A percentile compares a stretch with the other conserved stretches of the same genome.
Evolutionary conservation across 2,888 invertebrate species (phyloP).

Genomic region (Ormyrus rosae): DNA sequence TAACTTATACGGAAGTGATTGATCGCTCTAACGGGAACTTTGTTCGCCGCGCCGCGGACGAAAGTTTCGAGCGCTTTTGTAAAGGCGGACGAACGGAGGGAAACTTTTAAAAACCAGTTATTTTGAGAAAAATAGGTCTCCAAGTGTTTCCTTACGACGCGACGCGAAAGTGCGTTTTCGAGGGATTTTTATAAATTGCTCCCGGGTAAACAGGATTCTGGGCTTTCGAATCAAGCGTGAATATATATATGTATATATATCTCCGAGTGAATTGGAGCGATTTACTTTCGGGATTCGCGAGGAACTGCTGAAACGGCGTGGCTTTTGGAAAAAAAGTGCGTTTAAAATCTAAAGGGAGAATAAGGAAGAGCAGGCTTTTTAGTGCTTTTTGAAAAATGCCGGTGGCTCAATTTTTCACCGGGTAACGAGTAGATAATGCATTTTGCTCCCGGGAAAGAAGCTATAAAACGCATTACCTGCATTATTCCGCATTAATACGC

Average conservation of each 20-base stretch:
- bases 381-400: conserved; percentile 12
- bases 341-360: neutral
- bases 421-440: conserved; percentile 10
- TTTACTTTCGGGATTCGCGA: too few species aligned
- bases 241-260: too few species aligned
- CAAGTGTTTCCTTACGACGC: neutral
- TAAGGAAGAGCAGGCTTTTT: neutral
- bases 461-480: conserved; percentile 20
- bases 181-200: neutral
- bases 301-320: too few species aligned
- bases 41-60: neutral
- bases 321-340: neutral
- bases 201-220: neutral
- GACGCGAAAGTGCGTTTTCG: too few species aligned
- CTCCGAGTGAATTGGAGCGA: too few species aligned
- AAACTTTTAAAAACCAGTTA: conserved; percentile 13
- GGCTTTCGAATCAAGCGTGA: neutral
- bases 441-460: neutral
- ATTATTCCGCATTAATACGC: conserved; percentile 8
- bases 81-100: neutral
- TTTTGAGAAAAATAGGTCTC: neutral
- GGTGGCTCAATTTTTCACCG: conserved; percentile 12
- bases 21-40: conserved; percentile 21
- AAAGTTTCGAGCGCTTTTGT: neutral
- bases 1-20: conserved; percentile 20